Percentiles rank a stretch among this genome's conserved stretches.
phyloP scores from a whole-genome alignment of 2,113 vertebrate genomes.

The Sarotherodon lohbergeri region DNA sequence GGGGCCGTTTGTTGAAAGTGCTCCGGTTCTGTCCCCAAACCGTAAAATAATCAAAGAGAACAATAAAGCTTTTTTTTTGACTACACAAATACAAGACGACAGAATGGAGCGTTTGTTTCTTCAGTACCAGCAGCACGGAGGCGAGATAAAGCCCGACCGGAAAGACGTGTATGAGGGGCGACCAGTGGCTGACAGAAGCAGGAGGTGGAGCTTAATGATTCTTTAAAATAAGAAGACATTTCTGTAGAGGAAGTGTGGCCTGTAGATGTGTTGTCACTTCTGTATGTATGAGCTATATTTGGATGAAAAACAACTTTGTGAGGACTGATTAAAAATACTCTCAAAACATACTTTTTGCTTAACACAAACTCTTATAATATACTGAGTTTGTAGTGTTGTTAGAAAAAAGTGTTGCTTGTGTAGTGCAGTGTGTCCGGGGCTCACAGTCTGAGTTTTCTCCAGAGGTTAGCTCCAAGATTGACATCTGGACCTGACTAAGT shows the following conservation, averaged over 20 bases:
- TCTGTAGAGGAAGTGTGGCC: not conserved
- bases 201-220: not conserved
- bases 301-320: not conserved
- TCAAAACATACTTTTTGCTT: not conserved
- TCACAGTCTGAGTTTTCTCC: not conserved
- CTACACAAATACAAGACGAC: not conserved
- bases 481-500: not conserved
- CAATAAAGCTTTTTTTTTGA: not conserved
- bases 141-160: constrained; percentile 15
- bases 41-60: not conserved
- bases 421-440: not conserved
- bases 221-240: not conserved
- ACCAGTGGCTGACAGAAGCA: not conserved
- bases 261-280: not conserved
- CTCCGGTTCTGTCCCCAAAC: not conserved
- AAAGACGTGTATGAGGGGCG: not conserved
- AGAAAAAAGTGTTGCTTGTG: not conserved
- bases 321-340: not conserved
- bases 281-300: not conserved
- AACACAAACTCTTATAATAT: not conserved
- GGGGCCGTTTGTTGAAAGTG: not conserved
- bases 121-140: not conserved
- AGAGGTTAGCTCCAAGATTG: not conserved
- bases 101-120: constrained; percentile 8
- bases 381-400: not conserved